Conservation (phyloP, 2,888 invertebrate species). For the Tetheella fluctuosa region DNA sequence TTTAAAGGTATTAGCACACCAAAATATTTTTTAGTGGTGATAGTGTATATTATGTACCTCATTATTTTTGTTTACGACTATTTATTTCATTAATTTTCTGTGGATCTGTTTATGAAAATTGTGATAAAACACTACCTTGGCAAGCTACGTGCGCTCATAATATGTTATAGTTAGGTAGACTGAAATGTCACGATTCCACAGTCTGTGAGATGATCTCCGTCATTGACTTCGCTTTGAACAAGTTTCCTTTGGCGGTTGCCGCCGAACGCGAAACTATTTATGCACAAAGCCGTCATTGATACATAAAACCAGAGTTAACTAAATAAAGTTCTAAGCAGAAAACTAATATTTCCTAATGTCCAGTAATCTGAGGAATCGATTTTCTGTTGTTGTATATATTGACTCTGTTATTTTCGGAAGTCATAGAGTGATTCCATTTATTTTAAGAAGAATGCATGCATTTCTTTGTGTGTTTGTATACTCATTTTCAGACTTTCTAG, state of each 20-base stretch:
- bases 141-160: constrained; percentile 23
- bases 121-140: constrained; percentile 43
- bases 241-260: constrained; percentile 4
- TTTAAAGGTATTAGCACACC: constrained; percentile 79
- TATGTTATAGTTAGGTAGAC: constrained; percentile 6
- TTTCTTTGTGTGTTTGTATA: constrained; percentile 81
- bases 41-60: constrained; percentile 45
- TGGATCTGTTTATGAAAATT: constrained; percentile 49
- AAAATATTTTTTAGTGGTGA: constrained; percentile 72
- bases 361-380: constrained; percentile 13
- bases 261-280: not conserved
- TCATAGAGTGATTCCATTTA: constrained; percentile 82
- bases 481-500: constrained; percentile 78
- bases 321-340: not conserved
- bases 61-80: constrained; percentile 39
- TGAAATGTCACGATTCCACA: constrained; percentile 17
- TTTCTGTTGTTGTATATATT: constrained; percentile 71
- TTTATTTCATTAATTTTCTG: constrained; percentile 45
- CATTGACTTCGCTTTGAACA: constrained; percentile 16
- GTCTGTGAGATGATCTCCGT: constrained; percentile 18
- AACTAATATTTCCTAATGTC: constrained; percentile 6
- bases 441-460: constrained; percentile 82
- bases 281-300: constrained; percentile 10
- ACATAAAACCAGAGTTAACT: not conserved
- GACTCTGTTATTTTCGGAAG: constrained; percentile 69